Base-by-base conservation (phyloP, 2,888 invertebrate genomes). In the Heliconius hortense region DNA sequence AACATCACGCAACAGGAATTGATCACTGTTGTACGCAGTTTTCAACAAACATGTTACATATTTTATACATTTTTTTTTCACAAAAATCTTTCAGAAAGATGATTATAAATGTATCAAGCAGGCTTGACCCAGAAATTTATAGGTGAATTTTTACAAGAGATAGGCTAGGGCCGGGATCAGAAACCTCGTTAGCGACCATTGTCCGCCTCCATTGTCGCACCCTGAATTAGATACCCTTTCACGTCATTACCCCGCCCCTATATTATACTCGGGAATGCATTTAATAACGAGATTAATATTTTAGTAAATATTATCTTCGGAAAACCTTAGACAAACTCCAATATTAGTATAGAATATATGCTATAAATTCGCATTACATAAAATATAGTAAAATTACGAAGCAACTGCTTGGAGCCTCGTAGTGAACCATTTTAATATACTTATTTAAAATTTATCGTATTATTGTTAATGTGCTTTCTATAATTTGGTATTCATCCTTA, bases 101-200 rank as follows among this genome's bases (percentile, higher is more conserved):
- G 74, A 74, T 74, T 63, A 74, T 48, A 74, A 69, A 74, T 74
- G 48, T 74, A 74, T 31, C 73, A 43, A 28, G 73, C 62, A 62
- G 53, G 43, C 69, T 69, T 74, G 48, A 69, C 74, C 74, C 69
- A 59, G 63, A 62, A 74, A 69, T 74, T 74, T 74, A 74, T 74
- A 68, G 68, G 68, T 69, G 74, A 74, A 74, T 74, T 74, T 74
- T 74, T 74, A 69, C 69, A 74, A 69, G 69, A 74, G 68, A 74
- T 68, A 69, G 74, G 68, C 68, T 48, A 69, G 74, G 48, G 24
- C 74, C 48, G 48, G 63, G 74, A 81, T 81, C 79, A 79, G 79
- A 79, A 81, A 78, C 76, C 81, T 81, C 81, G 82, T 82, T 82
- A 82, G 79, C 67, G 74, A 73, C 80, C 76, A 79, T 80, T 80